Evolutionary conservation across 2,113 vertebrate species (phyloP), one percentile per base, ranked within the genome.

Genomic region (Rhea pennata): DNA sequence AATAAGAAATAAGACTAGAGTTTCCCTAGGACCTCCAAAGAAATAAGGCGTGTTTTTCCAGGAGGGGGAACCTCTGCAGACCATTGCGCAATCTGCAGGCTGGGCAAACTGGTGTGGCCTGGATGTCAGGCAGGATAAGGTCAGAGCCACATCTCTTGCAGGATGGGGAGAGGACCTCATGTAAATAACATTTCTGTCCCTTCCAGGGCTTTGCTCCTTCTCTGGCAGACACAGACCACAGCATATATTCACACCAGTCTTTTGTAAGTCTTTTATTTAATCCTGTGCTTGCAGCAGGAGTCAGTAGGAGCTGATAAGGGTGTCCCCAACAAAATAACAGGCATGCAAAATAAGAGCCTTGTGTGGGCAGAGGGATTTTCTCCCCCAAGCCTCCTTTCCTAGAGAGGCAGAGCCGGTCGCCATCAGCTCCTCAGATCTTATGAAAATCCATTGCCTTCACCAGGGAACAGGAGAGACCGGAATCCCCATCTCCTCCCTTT

Each of bases 31-130:
- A 91, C 29, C 73, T 65, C 24, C 7, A 77, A 58, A 95, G 85
- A 90, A 95, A 93, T 42, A 4, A 87, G 85, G 58, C 84, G 83
- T 40, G 17, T 48, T 90, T 84, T 95, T 84, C 74, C 83, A 93
- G 69, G 29, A 69, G 39, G 40, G 29, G 51, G 77, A 65, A 87
- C 84, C 75, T 76, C 94, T 92, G 79, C 65, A 48, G 83, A 81
- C 65, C 83, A 79, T 74, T 88, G 78, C 76, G 11, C 79, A 73
- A 72, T 91, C 81, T 84, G 50, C 66, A 76, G 26, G 26, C 62
- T 82, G 81, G 88, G 69, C 51, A 61, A 36, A 54, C 7, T 1
- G 0, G 17, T 24, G n/a, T 0, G 0, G 74, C 69, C 11, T 1
- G 0, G 51, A 73, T 74, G 65, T 59, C 59, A 48, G 78, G 85